Conservation (phyloP, 2,797 vertebrate species). For the Novumbra hubbsi region DNA sequence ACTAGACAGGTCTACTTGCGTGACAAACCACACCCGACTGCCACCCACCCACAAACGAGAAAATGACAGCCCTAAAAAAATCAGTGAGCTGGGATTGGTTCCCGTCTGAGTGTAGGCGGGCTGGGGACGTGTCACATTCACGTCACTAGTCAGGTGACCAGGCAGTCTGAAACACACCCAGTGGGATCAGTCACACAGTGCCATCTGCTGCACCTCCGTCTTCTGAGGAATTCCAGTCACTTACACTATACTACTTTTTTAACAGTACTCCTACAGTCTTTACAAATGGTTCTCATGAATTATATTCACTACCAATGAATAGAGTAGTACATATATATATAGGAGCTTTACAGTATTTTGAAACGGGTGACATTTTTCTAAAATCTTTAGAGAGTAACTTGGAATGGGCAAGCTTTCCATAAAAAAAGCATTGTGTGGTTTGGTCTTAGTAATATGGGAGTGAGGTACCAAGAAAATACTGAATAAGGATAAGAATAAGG, state of each 20-base stretch:
- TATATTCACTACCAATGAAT: too few species aligned
- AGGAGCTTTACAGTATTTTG: too few species aligned
- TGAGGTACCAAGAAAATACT: too few species aligned
- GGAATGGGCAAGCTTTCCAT: too few species aligned
- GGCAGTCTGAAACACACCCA: slow-evolving; percentile 16
- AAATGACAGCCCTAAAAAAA: slow-evolving; percentile 76
- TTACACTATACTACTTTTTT: background rate
- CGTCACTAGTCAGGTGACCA: slow-evolving; percentile 58
- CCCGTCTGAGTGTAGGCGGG: slow-evolving; percentile 67
- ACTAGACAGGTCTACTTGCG: slow-evolving; percentile 68
- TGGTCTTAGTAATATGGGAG: too few species aligned
- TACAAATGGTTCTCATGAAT: too few species aligned
- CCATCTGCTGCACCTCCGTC: slow-evolving; percentile 64
- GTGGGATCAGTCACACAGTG: slow-evolving; percentile 42
- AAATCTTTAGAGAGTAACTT: too few species aligned
- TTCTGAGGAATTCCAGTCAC: background rate
- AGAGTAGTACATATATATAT: too few species aligned
- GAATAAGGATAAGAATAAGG: too few species aligned
- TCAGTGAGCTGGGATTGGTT: slow-evolving; percentile 63
- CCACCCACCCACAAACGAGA: slow-evolving; percentile 71
- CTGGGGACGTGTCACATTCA: slow-evolving; percentile 58
- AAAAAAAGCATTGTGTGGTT: too few species aligned
- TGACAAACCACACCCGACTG: slow-evolving; percentile 72
- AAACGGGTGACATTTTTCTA: too few species aligned
- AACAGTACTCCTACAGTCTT: too few species aligned